These are phyloP conservation scores for Oncorhynchus kisutch DNA, from an alignment of 2,113 vertebrate genomes.

Conservation along the genomic window DNA sequence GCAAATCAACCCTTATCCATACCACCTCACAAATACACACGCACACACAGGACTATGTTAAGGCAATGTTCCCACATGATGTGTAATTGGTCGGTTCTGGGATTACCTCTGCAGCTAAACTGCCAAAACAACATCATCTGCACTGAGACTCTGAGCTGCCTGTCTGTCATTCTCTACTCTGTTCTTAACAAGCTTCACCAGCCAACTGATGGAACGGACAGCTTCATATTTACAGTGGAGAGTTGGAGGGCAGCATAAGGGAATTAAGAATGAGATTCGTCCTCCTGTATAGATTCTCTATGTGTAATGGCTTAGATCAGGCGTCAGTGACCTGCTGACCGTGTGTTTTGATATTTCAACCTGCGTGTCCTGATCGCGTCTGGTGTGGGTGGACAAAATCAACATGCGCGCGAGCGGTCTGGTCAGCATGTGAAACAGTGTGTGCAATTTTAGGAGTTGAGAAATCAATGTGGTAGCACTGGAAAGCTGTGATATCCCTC, in stretches of 20 bases:
- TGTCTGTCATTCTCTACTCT: conserved; percentile 22
- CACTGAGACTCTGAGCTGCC: neutral
- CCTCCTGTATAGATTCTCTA: conserved; percentile 8
- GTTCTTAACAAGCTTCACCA: conserved; percentile 27
- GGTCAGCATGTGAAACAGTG: no score
- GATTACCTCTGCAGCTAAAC: conserved; percentile 20
- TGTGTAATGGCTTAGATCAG: conserved; percentile 3
- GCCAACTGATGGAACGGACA: conserved; percentile 9
- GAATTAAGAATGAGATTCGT: neutral
- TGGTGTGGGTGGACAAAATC: no score
- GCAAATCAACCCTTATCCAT: neutral
- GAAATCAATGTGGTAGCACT: no score
- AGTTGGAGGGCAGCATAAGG: neutral
- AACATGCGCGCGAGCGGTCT: no score
- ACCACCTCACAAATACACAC: no score
- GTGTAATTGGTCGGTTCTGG: conserved; percentile 29
- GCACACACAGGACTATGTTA: no score
- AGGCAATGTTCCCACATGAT: no score
- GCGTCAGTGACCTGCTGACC: no score
- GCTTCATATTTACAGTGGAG: conserved; percentile 5
- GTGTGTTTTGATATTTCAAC: no score
- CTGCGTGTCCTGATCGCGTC: no score
- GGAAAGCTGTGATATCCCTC: no score
- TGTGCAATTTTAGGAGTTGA: no score
- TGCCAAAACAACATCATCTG: conserved; percentile 1